A percentile compares a stretch with the other conserved stretches of the same genome.
phyloP scores from a whole-genome alignment of 2,113 vertebrate genomes.

The Martes martes region DNA sequence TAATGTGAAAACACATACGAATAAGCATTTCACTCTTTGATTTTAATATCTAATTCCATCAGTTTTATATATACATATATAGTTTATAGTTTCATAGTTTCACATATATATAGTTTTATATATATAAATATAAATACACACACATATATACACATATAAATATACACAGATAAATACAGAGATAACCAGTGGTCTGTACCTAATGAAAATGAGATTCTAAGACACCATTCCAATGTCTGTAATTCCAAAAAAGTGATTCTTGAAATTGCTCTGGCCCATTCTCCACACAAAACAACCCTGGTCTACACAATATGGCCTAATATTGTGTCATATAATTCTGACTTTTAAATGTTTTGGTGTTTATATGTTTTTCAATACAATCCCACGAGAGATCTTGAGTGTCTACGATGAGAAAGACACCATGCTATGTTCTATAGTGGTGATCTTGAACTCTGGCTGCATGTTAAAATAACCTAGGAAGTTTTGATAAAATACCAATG shows the following conservation, averaged over 20 bases:
- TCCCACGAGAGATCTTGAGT: not conserved
- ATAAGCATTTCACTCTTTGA: not conserved
- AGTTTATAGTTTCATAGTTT: too few relatives aligned
- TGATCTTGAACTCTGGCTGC: not conserved
- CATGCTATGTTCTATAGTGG: not conserved
- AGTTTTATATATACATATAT: not conserved
- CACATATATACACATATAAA: not conserved
- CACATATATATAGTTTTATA: not conserved
- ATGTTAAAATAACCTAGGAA: not conserved
- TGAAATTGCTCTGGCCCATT: not conserved
- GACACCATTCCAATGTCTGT: not conserved
- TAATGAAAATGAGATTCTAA: not conserved
- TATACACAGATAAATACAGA: not conserved
- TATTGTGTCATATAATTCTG: not conserved
- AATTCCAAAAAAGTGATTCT: not conserved
- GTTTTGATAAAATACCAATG: not conserved
- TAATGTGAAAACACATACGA: not conserved
- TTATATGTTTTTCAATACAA: not conserved
- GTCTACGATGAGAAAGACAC: not conserved
- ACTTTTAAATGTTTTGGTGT: not conserved
- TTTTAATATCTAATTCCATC: conserved; percentile 26
- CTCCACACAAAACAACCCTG: not conserved
- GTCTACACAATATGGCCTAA: not conserved
- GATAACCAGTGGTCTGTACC: not conserved
- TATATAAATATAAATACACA: not conserved